Evolutionary conservation across 2,113 vertebrate species (phyloP).

Genomic region (Balaeniceps rex): DNA sequence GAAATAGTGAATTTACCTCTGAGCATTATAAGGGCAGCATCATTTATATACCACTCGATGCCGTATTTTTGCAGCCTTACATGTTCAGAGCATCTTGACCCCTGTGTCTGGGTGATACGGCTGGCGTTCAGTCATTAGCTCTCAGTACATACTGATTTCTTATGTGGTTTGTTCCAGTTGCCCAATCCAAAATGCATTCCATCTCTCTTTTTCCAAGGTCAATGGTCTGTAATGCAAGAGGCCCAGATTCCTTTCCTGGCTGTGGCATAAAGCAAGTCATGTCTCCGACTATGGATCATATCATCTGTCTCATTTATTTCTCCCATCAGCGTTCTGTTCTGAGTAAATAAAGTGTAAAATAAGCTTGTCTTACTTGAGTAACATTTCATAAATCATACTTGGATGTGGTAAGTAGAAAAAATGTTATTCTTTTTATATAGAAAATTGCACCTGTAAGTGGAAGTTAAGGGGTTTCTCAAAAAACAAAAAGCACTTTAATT

Average conservation of each 20-base stretch:
- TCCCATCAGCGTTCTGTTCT: background rate
- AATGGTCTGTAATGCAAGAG: background rate
- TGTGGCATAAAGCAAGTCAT: background rate
- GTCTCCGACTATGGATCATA: background rate
- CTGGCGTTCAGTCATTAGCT: background rate
- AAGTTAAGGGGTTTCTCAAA: background rate
- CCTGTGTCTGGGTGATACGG: background rate
- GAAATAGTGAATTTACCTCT: background rate
- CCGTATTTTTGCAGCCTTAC: background rate
- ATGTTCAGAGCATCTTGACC: background rate
- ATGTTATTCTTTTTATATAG: background rate
- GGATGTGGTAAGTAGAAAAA: background rate
- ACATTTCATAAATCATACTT: slow-evolving; percentile 36
- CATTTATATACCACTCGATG: background rate
- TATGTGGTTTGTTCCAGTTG: background rate
- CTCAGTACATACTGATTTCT: background rate
- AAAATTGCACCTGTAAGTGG: background rate
- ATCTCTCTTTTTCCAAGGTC: background rate
- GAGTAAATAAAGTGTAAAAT: slow-evolving; percentile 55
- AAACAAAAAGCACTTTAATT: background rate
- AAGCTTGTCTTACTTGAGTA: slow-evolving; percentile 2
- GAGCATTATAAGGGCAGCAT: background rate
- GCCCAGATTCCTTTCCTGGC: background rate
- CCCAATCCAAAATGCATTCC: background rate
- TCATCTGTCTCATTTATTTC: background rate